phyloP scores from a whole-genome alignment of 2,113 vertebrate species.

The Psephotus haematonotus region DNA sequence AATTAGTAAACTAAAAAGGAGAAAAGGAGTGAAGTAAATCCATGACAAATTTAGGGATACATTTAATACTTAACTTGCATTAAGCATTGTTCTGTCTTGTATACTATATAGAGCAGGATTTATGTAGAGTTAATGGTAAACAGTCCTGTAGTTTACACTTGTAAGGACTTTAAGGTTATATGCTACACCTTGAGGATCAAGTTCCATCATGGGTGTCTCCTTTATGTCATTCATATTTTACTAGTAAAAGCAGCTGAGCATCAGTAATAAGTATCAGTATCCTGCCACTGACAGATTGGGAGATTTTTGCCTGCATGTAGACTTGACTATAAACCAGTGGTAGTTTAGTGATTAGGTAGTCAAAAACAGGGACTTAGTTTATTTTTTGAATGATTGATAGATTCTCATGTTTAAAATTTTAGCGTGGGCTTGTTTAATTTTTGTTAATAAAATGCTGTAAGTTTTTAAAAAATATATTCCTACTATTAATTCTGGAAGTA shows the following conservation, averaged over 20 bases:
- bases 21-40: neutral
- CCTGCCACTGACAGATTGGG: neutral
- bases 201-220: neutral
- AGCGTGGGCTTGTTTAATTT: neutral
- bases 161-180: neutral
- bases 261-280: neutral
- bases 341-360: neutral
- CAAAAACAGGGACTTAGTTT: neutral
- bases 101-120: neutral
- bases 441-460: neutral
- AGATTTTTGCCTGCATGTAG: neutral
- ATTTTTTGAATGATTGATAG: neutral
- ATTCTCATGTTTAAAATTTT: neutral
- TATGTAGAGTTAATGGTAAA: neutral
- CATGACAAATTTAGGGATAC: neutral
- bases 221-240: neutral
- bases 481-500: neutral
- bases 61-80: neutral
- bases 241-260: neutral
- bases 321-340: neutral
- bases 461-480: neutral
- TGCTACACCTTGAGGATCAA: neutral
- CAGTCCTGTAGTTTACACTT: neutral
- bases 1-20: neutral
- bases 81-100: neutral